A percentile compares a stretch with the other conserved stretches of the same genome.
Conservation (phyloP, 2,797 vertebrate genomes). For the Yasuhikotakia modesta region DNA sequence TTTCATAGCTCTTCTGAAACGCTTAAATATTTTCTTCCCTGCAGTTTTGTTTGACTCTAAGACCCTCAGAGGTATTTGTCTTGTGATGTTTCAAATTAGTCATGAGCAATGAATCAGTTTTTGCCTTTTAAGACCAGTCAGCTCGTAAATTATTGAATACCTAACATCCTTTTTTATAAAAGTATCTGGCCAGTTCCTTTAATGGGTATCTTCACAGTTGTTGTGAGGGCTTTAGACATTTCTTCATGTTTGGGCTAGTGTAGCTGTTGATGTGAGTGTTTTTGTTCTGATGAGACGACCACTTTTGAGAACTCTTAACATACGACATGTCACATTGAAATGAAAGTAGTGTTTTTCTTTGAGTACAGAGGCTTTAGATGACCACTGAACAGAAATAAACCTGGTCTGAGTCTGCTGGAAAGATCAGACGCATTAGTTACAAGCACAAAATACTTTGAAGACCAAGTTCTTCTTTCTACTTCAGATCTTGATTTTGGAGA, state of each 20-base stretch:
- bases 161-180: slow-evolving; percentile 28
- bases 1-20: slow-evolving; percentile 17
- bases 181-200: slow-evolving; percentile 8
- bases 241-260: background rate
- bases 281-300: background rate
- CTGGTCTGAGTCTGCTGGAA: slow-evolving; percentile 11
- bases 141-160: slow-evolving; percentile 32
- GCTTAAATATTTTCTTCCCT: slow-evolving; percentile 38
- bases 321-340: background rate
- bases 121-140: slow-evolving; percentile 35
- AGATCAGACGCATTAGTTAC: slow-evolving; percentile 37
- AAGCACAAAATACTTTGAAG: background rate
- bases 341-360: background rate
- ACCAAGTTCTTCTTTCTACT: slow-evolving; percentile 1
- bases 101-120: slow-evolving; percentile 37
- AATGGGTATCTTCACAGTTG: background rate
- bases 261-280: background rate
- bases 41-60: slow-evolving; percentile 33
- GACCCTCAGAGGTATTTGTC: slow-evolving; percentile 23
- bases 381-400: background rate
- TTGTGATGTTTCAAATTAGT: slow-evolving; percentile 43
- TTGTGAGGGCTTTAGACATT: background rate
- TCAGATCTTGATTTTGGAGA: slow-evolving; percentile 24
- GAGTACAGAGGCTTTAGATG: background rate
- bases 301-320: background rate